These are phyloP conservation scores for Aulostomus chinensis DNA, from an alignment of 2,797 vertebrate species.

Conservation along the genomic window DNA sequence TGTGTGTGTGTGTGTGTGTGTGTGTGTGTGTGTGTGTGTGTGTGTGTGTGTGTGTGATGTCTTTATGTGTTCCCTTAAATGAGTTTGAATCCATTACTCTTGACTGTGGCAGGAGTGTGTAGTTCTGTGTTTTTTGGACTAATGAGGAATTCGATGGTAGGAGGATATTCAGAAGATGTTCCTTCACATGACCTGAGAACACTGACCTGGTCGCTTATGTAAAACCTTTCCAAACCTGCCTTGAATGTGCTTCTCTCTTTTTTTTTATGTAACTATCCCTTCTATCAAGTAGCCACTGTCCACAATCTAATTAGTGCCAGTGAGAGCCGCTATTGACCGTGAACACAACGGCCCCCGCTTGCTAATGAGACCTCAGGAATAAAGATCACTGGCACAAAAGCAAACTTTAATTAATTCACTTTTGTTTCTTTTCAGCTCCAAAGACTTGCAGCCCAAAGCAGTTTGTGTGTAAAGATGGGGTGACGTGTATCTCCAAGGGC, in stretches of 20 bases:
- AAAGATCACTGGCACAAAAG: constrained; percentile 47
- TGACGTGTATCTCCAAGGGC: constrained; percentile 97
- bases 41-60: too few relatives aligned
- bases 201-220: constrained; percentile 62
- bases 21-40: too few relatives aligned
- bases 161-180: too few relatives aligned
- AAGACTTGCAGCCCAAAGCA: constrained; percentile 98
- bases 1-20: too few relatives aligned
- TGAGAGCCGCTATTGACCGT: constrained; percentile 52
- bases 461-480: constrained; percentile 96
- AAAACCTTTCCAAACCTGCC: constrained; percentile 15
- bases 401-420: constrained; percentile 29
- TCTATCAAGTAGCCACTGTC: constrained; percentile 29
- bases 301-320: constrained; percentile 49
- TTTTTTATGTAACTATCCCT: constrained; percentile 12
- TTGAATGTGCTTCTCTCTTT: constrained; percentile 12
- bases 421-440: constrained; percentile 78
- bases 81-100: constrained; percentile 36
- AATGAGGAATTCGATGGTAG: too few relatives aligned
- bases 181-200: too few relatives aligned
- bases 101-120: constrained; percentile 29
- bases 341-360: constrained; percentile 38
- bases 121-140: constrained; percentile 17
- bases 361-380: constrained; percentile 62
- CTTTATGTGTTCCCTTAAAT: background rate